Evolutionary conservation across 2,113 vertebrate species (phyloP).

Genomic region (Tichodroma muraria): DNA sequence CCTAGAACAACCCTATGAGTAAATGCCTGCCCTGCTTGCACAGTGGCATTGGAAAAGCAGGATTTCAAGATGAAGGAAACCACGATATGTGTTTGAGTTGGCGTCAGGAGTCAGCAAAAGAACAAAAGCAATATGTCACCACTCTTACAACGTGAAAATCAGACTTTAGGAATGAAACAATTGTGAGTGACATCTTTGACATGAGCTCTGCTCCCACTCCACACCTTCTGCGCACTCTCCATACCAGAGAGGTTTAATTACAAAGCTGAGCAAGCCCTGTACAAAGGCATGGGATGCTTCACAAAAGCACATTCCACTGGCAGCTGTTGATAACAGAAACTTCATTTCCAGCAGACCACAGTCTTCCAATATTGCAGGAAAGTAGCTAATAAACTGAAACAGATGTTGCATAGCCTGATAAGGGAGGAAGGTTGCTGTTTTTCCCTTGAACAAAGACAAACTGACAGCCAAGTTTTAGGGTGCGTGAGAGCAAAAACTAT

Average conservation of each 20-base stretch:
- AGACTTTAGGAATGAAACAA: neutral
- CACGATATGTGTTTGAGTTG: neutral
- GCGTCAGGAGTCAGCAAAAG: neutral
- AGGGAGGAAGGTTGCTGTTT: neutral
- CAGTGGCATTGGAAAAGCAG: conserved; percentile 8
- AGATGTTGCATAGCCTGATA: neutral
- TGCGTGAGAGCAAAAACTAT: neutral
- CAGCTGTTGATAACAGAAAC: conserved; percentile 4
- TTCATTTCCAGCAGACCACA: neutral
- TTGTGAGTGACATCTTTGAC: neutral
- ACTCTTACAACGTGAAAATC: neutral
- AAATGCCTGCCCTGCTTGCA: neutral
- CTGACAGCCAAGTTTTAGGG: neutral
- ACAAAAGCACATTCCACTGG: conserved; percentile 8
- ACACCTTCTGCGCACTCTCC: neutral
- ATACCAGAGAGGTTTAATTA: neutral
- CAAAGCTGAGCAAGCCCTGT: neutral
- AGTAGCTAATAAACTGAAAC: conserved; percentile 38
- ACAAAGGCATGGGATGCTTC: neutral
- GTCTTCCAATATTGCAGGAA: neutral
- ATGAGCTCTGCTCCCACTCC: neutral
- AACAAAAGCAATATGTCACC: neutral
- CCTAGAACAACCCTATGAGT: neutral
- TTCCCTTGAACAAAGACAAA: neutral
- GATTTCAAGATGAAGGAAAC: neutral